Conservation (phyloP, 1,140 invertebrate genomes). For the Brachionus paranguensis region DNA sequence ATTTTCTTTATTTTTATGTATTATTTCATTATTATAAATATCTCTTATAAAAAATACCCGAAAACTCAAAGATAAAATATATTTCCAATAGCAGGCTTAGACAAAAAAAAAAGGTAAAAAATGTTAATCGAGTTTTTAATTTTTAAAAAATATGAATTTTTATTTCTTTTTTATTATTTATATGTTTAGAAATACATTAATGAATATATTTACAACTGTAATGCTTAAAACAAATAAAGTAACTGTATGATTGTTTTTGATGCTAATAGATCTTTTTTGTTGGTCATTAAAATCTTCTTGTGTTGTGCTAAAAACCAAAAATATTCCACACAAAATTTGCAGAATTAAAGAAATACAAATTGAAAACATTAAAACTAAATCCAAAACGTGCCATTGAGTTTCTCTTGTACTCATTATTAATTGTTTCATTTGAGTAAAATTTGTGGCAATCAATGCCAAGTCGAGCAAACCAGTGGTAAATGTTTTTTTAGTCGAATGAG, state of each 20-base stretch:
- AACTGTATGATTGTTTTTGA: slow-evolving; percentile 33
- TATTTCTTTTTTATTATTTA: neutral
- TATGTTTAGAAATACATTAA: slow-evolving; percentile 33
- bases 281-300: slow-evolving; percentile 22
- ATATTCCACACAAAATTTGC: slow-evolving; percentile 17
- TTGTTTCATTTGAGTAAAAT: slow-evolving; percentile 40
- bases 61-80: too few species aligned
- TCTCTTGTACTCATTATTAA: neutral
- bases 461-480: slow-evolving; percentile 37
- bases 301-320: slow-evolving; percentile 3
- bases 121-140: neutral
- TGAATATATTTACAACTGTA: slow-evolving; percentile 40
- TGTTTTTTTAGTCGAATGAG: slow-evolving; percentile 30
- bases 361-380: slow-evolving; percentile 33
- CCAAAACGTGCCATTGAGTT: slow-evolving; percentile 15
- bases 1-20: too few species aligned
- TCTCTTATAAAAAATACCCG: too few species aligned
- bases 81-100: too few species aligned
- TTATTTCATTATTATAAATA: too few species aligned
- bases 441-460: slow-evolving; percentile 29
- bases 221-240: slow-evolving; percentile 30
- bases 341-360: slow-evolving; percentile 22
- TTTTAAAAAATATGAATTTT: neutral
- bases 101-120: neutral
- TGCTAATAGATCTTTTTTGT: neutral